These are phyloP conservation scores for Ophion ellenae DNA, from an alignment of 2,888 invertebrate species.

Conservation along the genomic window DNA sequence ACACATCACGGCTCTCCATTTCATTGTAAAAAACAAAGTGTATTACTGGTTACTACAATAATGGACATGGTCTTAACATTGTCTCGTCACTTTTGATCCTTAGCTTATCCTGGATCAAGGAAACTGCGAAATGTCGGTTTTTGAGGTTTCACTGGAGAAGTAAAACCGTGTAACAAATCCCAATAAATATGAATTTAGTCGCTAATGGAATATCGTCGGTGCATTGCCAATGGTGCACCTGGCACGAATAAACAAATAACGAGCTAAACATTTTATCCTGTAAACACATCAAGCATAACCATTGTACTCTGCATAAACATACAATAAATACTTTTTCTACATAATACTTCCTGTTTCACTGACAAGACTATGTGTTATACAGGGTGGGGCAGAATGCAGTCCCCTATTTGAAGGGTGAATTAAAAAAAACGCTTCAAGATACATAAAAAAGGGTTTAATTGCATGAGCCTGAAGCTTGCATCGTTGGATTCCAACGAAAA, in stretches of 20 bases:
- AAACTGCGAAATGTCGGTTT: no score
- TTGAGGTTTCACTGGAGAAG: not conserved
- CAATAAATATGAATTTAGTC: conserved; percentile 4
- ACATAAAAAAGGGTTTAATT: no score
- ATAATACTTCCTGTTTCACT: not conserved
- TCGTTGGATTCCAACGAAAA: no score
- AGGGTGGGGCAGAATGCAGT: no score
- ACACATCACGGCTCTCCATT: conserved; percentile 7
- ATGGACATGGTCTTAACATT: not conserved
- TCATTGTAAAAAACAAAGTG: not conserved
- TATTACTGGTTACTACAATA: not conserved
- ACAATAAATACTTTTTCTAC: conserved; percentile 35
- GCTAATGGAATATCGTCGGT: conserved; percentile 5
- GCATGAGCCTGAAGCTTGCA: no score
- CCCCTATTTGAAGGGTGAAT: no score
- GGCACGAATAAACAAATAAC: conserved; percentile 18
- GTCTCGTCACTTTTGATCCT: not conserved
- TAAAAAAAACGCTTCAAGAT: no score
- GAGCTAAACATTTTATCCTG: conserved; percentile 17
- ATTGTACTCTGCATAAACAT: conserved; percentile 26
- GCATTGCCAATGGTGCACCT: conserved; percentile 3
- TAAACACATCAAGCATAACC: not conserved
- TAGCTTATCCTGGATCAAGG: not conserved
- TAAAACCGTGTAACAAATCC: not conserved
- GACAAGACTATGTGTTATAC: no score